Percentiles rank a stretch among this genome's conserved stretches.
These are phyloP conservation scores for Onychostoma macrolepis DNA, from an alignment of 2,113 vertebrate genomes.

Conservation along the genomic window DNA sequence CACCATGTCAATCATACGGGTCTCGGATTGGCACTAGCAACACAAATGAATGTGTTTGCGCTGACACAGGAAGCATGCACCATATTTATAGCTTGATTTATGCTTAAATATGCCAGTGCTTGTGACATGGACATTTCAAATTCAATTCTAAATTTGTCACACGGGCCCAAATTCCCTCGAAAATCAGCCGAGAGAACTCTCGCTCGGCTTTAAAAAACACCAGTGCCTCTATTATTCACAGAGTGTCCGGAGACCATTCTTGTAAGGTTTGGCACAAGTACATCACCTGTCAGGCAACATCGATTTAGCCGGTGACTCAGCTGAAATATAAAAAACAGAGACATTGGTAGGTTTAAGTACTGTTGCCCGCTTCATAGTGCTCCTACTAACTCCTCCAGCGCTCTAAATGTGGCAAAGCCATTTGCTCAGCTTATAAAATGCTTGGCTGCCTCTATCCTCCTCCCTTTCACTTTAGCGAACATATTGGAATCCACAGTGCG, in stretches of 20 bases:
- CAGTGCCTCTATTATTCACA: conserved; percentile 51
- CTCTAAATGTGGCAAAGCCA: conserved; percentile 48
- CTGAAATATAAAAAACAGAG: conserved; percentile 48
- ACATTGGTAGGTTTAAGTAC: conserved; percentile 39
- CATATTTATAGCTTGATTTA: conserved; percentile 31
- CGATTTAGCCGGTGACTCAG: conserved; percentile 58
- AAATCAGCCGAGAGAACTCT: conserved; percentile 7
- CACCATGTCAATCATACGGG: background rate
- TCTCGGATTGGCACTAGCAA: background rate
- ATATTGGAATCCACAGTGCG: conserved; percentile 56
- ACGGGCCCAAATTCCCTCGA: background rate
- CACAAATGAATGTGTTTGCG: background rate
- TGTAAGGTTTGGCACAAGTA: conserved; percentile 37
- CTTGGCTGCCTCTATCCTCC: conserved; percentile 55
- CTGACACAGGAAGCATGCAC: background rate
- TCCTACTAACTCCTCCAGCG: conserved; percentile 25
- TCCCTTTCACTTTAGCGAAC: conserved; percentile 45
- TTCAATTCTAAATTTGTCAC: conserved; percentile 10
- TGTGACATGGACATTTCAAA: background rate
- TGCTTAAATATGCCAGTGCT: background rate
- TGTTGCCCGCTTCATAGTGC: conserved; percentile 54
- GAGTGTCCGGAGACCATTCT: conserved; percentile 19
- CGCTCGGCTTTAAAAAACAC: background rate
- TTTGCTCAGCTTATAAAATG: conserved; percentile 61
- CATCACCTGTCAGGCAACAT: conserved; percentile 59